Evolutionary conservation across 2,113 vertebrate species (phyloP), one percentile per base, ranked within the genome.

Genomic region (Vimba vimba): DNA sequence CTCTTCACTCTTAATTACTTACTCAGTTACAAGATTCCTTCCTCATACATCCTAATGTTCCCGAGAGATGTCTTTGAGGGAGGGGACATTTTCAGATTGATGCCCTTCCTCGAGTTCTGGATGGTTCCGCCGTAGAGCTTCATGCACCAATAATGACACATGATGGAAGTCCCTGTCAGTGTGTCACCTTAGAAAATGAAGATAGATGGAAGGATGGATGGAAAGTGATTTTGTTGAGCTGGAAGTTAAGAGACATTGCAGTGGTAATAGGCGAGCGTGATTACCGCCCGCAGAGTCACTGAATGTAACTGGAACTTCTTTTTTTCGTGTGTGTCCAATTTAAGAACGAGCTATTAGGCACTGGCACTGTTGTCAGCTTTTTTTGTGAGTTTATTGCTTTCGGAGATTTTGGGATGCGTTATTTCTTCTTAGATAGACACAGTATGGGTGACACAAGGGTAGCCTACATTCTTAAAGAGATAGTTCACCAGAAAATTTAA

Each of bases 111-210:
- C 84, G 84, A 93, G 89, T 92, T 92, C 89, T 85, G 88, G 92
- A 93, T 93, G 93, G 92, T 94, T 95, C 93, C 88, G 85, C 91
- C 91, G 92, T 89, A 89, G 91, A 92, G 90, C 92, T 93, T 93
- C 93, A 91, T 91, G 92, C 92, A 92, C 94, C 92, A 93, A 92
- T 95, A 94, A 95, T 95, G 94, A 95, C 93, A 94, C 91, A 94
- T 95, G 95, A 95, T 95, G 92, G 95, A 95, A 94, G 91, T 89
- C 90, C 92, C 93, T 94, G 94, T 95, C 94, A 93, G 86, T 8
- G 57, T 90, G 91, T 92, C 93, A 89, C 89, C 89, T 92, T 88
- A 85, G 87, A 82, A 91, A 94, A 95, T 95, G 93, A 95, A 95
- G 94, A 95, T 90, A 89, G 95, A 95, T 95, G 83, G 92, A 69